Evolutionary conservation across 2,888 invertebrate genomes (phyloP), one percentile per base, ranked within the genome.

Genomic region (Morpho helenor): DNA sequence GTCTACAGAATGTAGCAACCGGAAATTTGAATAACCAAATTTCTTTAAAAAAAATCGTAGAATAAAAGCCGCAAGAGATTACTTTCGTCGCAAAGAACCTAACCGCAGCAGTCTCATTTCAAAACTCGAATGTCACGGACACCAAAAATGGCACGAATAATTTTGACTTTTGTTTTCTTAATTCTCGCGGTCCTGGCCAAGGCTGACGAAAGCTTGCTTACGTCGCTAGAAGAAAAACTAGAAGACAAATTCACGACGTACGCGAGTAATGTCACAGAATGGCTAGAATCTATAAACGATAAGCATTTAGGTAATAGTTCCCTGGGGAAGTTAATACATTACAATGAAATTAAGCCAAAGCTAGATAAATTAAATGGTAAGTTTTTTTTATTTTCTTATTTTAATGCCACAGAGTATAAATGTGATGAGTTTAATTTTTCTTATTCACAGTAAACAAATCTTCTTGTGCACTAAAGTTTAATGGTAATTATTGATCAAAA

Each of bases 271-370:
- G 57, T 78, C 0, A 70, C 78, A 0, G 66, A 67, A 51, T 75
- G 69, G 70, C 62, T 89, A 23, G 82, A 83, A 49, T 65, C 70
- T 39, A 77, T 83, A n/a, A 87, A 88, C 61, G 86, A 88, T 69
- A 65, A 65, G 16, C 71, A 80, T 69, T 66, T 86, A 40, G 79
- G 82, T 0, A 68, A 66, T 0, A 83, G 80, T 71, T 77, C 74
- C 1, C 60, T 84, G 10, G 88, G 86, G 0, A 76, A 68, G 44
- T 62, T 80, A 49, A 23, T 88, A 8, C 72, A 76, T 41, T 88
- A 88, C 61, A 67, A 82, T 6, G 74, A 80, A 7, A 73, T 87
- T 7, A 87, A 87, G 59, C 74, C 79, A 0, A 77, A 72, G 57
- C 62, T 78, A 8, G 61, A 65, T 64, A 68, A 7, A 52, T 58